Percentiles rank a stretch among this genome's conserved stretches.
phyloP scores from a whole-genome alignment of 2,888 invertebrate genomes.

The Heliconius aoede region DNA sequence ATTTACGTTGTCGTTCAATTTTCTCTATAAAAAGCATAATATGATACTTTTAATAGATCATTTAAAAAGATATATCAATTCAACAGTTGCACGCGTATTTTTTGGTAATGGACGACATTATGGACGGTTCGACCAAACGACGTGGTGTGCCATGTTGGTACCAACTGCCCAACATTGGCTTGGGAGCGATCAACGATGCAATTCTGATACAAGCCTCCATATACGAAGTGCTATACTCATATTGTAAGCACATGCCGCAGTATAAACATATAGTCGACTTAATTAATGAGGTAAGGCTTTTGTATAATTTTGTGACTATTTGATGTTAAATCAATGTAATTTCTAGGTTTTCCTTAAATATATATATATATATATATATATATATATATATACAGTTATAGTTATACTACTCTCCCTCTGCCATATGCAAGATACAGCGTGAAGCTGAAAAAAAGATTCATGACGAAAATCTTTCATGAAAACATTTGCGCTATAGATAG shows the following conservation, averaged over 20 bases:
- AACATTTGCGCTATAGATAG: no score
- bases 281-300: conserved; percentile 87
- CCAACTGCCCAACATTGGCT: conserved; percentile 86
- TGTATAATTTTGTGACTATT: background rate
- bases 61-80: background rate
- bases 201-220: conserved; percentile 90
- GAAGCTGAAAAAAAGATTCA: no score
- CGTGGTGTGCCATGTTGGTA: conserved; percentile 97
- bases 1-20: no score
- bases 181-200: conserved; percentile 93
- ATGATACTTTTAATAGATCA: no score
- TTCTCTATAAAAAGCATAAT: no score
- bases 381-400: no score
- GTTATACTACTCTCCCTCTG: no score
- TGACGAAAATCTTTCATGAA: no score
- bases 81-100: conserved; percentile 93
- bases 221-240: conserved; percentile 87
- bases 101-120: conserved; percentile 94
- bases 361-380: no score
- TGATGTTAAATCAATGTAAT: background rate
- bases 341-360: background rate
- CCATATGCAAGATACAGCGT: no score
- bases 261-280: conserved; percentile 89
- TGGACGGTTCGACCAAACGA: conserved; percentile 93
- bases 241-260: conserved; percentile 87